These are phyloP conservation scores for Melinaea marsaeus DNA, from an alignment of 2,888 invertebrate genomes.

Conservation along the genomic window DNA sequence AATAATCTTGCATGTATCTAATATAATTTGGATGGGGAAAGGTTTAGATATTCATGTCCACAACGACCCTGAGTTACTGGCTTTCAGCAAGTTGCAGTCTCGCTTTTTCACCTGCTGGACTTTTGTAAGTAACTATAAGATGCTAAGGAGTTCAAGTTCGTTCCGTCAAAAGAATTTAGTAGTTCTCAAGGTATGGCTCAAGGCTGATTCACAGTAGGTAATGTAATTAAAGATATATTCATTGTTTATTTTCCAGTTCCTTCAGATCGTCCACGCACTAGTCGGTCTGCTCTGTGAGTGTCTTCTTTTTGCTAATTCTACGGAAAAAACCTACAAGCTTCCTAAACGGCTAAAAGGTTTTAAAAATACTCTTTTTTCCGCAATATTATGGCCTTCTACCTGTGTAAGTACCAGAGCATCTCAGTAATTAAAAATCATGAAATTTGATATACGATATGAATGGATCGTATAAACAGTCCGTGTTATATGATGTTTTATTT, in stretches of 20 bases:
- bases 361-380: conserved; percentile 49
- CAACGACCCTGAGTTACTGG: conserved; percentile 34
- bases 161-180: too few species aligned
- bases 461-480: too few species aligned
- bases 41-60: conserved; percentile 18
- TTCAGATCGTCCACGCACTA: conserved; percentile 49
- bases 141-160: too few species aligned
- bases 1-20: conserved; percentile 43
- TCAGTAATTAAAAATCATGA: too few species aligned
- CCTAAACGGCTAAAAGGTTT: conserved; percentile 41
- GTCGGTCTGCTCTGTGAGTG: conserved; percentile 48
- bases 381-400: conserved; percentile 51
- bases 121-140: conserved; percentile 44
- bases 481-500: too few species aligned
- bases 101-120: conserved; percentile 59
- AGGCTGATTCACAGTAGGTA: too few species aligned
- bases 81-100: conserved; percentile 39
- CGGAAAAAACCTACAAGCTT: conserved; percentile 40
- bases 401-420: conserved; percentile 42
- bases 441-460: too few species aligned
- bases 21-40: conserved; percentile 40
- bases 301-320: conserved; percentile 39
- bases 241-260: conserved; percentile 43
- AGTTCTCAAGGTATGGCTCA: too few species aligned
- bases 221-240: background rate